Evolutionary conservation across 2,113 vertebrate genomes (phyloP), one percentile per base, ranked within the genome.

Genomic region (Perca schrenkii): DNA sequence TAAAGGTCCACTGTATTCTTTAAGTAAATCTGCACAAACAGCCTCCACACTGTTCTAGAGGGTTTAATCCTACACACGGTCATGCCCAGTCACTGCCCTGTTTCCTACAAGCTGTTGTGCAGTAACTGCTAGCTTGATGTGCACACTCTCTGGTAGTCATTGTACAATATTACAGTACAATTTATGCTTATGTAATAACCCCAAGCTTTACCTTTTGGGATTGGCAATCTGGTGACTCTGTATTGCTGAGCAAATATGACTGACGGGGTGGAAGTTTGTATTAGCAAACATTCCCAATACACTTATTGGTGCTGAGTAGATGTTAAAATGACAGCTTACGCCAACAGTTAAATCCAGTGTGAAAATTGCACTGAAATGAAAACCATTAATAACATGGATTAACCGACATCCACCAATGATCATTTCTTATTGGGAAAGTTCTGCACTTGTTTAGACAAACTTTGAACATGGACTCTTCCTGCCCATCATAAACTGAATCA

Each of bases 91-190:
- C 2, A 0, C 19, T 47, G 56, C 4, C 49, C 34, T 31, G 25
- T 34, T 66, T 40, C 28, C 16, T 28, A 17, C 25, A 60, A 80
- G 77, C 64, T 79, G 77, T 7, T 40, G 28, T 57, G 22, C 11
- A 61, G 56, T 4, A 65, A 6, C 60, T 40, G 19, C 43, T 4
- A 53, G 77, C 34, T 63, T 34, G 36, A 15, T 31, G n/a, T 34
- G 13, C 36, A 22, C 8, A 13, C 3, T 60, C 7, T 12, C 8
- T 16, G 52, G 6, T 21, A 74, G 60, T 60, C 17, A 21, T 52
- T 81, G 28, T n/a, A n/a, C 8, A 61, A 17, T 34, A 68, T 31
- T 43, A 31, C 43, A 54, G 21, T 17, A 22, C 54, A 58, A 19
- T 47, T 52, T 31, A 54, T 12, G 16, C 4, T 40, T 1, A 11